Percentiles rank a stretch among this genome's conserved stretches.
phyloP scores from a whole-genome alignment of 1,140 invertebrate species.

The Drosophila punjabiensis region DNA sequence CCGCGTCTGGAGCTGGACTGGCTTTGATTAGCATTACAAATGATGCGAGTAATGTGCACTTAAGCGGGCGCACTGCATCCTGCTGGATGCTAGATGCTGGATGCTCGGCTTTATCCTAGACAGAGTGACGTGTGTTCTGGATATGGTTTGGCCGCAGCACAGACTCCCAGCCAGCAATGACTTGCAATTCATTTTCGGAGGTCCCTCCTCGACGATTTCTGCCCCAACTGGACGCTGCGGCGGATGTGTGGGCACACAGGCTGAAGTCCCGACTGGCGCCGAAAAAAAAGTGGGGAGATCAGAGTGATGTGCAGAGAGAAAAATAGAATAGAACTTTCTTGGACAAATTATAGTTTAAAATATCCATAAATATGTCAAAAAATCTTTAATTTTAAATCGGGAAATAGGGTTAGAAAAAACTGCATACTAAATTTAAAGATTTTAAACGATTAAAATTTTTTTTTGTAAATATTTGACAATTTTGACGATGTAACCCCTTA shows the following conservation, averaged over 20 bases:
- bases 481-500: too few species aligned
- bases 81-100: constrained; percentile 11
- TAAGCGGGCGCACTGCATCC: constrained; percentile 58
- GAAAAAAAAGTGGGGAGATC: constrained; percentile 30
- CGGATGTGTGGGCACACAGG: constrained; percentile 65
- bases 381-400: not conserved
- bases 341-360: not conserved
- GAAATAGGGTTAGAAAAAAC: not conserved
- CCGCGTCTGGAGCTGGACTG: constrained; percentile 23
- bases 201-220: constrained; percentile 27
- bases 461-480: not conserved
- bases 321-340: not conserved
- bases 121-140: constrained; percentile 83
- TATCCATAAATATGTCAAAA: not conserved
- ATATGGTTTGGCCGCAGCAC: constrained; percentile 70
- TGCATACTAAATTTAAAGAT: not conserved
- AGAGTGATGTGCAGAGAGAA: constrained; percentile 7
- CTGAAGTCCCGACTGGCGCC: constrained; percentile 49
- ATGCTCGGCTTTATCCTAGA: constrained; percentile 74
- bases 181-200: constrained; percentile 82
- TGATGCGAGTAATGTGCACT: constrained; percentile 83
- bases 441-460: not conserved
- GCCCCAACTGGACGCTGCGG: constrained; percentile 33
- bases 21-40: constrained; percentile 84
- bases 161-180: constrained; percentile 58